Base-by-base conservation (phyloP, 2,113 vertebrate species). In the Ptychochromis oligacanthus region DNA sequence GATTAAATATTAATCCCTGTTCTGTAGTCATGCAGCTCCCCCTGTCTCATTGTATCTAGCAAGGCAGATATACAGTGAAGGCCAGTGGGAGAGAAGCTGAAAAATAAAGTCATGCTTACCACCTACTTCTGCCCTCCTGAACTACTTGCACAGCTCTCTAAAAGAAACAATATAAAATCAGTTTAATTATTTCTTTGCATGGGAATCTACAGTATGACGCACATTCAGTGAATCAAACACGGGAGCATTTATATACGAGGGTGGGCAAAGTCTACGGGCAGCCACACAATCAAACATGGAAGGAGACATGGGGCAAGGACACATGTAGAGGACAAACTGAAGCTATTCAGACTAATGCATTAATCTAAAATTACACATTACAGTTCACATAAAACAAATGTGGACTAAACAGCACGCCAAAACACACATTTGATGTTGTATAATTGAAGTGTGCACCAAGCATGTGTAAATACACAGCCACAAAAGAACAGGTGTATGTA, bases 1-100 rank as follows among this genome's bases (percentile, higher is more conserved):
- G 91, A 89, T 93, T 91, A 91, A 91, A 90, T 87, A 92, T 90
- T 83, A 92, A 94, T 91, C 87, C 81, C 31, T 82, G 75, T 64
- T 82, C 88, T 77, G 83, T 54, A 24, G 74, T 52, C 79, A 80
- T 65, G 57, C 85, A 60, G 75, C 88, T 65, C 67, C 17, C 57
- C 72, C 80, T 77, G 85, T 91, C 83, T 81, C 24, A 31, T 74
- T 80, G 74, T 81, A 81, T 91, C 82, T 49, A n/a, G 34, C 56
- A 75, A 60, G 36, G 60, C 58, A 80, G 76, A 81, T 26, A 70
- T 28, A 62, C 58, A 60, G 24, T 4, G 22, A 43, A 74, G 59
- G 38, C 77, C 26, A 7, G 18, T 11, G n/a, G 83, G 78, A 76
- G 46, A 13, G 58, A 40, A 22, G 57, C 18, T 52, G 14, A 72